Evolutionary conservation across 2,113 vertebrate species (phyloP).

Genomic region (Campylomormyrus numenius): DNA sequence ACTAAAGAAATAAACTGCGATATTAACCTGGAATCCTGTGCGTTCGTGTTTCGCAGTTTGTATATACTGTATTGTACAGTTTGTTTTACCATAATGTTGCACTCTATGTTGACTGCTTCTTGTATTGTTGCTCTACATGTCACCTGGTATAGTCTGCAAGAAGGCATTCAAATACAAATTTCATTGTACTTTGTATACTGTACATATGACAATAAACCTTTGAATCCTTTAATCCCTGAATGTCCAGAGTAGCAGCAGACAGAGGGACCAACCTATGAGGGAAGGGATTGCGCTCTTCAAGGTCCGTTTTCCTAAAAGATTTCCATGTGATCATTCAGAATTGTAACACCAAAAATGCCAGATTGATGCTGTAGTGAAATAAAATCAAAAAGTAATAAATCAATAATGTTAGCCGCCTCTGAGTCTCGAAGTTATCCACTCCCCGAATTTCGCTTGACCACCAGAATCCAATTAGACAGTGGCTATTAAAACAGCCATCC

Average conservation of each 20-base stretch:
- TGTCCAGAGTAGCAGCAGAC: neutral
- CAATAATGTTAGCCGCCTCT: neutral
- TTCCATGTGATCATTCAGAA: neutral
- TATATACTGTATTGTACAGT: neutral
- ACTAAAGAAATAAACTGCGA: neutral
- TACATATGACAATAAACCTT: neutral
- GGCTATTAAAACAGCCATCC: neutral
- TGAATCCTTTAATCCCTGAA: neutral
- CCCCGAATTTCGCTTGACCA: neutral
- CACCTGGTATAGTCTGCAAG: neutral
- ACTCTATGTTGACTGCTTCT: neutral
- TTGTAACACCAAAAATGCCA: neutral
- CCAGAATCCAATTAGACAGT: neutral
- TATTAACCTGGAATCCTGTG: neutral
- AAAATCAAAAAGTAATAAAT: neutral
- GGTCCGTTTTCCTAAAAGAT: neutral
- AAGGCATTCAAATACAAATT: neutral
- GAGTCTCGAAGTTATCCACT: neutral
- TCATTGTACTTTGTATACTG: neutral
- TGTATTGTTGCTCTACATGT: neutral
- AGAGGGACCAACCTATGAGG: neutral
- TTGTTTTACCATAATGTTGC: too few relatives aligned
- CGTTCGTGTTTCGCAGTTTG: neutral
- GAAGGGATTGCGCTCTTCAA: neutral
- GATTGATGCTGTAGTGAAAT: neutral